Base-by-base conservation (phyloP, 2,113 vertebrate species). In the Sigmodon hispidus region DNA sequence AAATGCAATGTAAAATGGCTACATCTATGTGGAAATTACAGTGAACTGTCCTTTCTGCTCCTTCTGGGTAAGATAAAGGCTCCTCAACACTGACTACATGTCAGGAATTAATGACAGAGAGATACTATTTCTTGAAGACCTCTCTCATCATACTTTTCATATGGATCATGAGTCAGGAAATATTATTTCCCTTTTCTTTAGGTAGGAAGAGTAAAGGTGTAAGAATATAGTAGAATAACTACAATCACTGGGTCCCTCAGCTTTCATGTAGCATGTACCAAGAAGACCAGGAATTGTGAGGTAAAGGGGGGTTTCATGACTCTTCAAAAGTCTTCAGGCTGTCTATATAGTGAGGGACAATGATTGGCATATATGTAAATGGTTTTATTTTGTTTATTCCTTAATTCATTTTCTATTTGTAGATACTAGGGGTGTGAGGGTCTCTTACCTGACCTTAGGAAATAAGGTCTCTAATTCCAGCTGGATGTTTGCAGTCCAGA, bases 1-100 rank as follows among this genome's bases (percentile, higher is more conserved):
- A 91, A 95, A 97, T 31, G 79, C 95, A 95, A 97, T 91, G 96
- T 87, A 91, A 97, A 96, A 93, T 97, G 87, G 96, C 89, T 70
- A 87, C 91, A 72, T 93, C 95, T 87, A 70, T 0, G 61, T 50
- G 50, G 69, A 59, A 91, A 96, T 80, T 95, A 75, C 36, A 84
- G 43, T 63, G 81, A 55, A 55, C 57, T 90, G 57, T 45, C 43
- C 96, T 80, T 77, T 73, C 89, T 40, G 80, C 76, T 50, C 55
- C 34, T 93, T 86, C 77, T 65, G n/a, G 89, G 69, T 55, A 92
- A 88, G 45, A 96, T 88, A 61, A 10, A 70, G 87, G 89, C 55
- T 73, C 43, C 86, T 94, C 57, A 91, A 61, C 43, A 11, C 22
- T 29, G 22, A 17, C 45, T 21, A 1, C 9, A 31, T 48, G 89